Evolutionary conservation across 1,140 invertebrate species (phyloP).

Genomic region (Diorhabda elongata): DNA sequence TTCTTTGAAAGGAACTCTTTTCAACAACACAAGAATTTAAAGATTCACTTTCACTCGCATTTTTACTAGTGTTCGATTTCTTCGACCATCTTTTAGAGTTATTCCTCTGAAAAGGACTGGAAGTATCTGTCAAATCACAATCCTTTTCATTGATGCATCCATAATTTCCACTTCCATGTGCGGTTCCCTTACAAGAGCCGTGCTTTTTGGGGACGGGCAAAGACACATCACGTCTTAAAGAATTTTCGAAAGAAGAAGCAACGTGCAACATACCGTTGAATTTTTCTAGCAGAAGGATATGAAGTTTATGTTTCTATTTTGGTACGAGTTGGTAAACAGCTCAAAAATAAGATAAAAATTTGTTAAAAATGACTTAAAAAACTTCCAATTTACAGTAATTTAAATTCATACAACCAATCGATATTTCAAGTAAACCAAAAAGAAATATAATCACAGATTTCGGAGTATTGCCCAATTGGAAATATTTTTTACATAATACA

Average conservation of each 20-base stretch:
- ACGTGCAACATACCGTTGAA: conserved; percentile 53
- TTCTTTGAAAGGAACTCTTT: conserved; percentile 26
- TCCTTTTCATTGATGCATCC: conserved; percentile 9
- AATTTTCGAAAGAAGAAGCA: conserved; percentile 62
- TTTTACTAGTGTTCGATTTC: not conserved
- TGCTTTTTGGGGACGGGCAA: conserved; percentile 59
- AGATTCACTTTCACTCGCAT: conserved; percentile 13
- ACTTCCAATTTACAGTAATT: not conserved
- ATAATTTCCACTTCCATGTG: conserved; percentile 52
- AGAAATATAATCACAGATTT: no score
- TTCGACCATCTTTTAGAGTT: conserved; percentile 23
- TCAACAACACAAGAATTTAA: not conserved
- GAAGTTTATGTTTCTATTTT: not conserved
- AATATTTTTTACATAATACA: no score
- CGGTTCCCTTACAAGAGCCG: conserved; percentile 65
- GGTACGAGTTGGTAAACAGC: not conserved
- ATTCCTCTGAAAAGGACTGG: conserved; percentile 27
- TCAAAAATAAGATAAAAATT: not conserved
- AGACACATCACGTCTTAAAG: conserved; percentile 50
- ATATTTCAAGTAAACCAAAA: no score
- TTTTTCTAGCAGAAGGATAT: not conserved
- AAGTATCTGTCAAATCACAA: conserved; percentile 3
- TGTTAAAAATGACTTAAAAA: not conserved
- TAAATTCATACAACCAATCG: no score
- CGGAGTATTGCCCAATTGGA: no score